Conservation (phyloP, 2,888 invertebrate genomes). For the Pecten maximus region DNA sequence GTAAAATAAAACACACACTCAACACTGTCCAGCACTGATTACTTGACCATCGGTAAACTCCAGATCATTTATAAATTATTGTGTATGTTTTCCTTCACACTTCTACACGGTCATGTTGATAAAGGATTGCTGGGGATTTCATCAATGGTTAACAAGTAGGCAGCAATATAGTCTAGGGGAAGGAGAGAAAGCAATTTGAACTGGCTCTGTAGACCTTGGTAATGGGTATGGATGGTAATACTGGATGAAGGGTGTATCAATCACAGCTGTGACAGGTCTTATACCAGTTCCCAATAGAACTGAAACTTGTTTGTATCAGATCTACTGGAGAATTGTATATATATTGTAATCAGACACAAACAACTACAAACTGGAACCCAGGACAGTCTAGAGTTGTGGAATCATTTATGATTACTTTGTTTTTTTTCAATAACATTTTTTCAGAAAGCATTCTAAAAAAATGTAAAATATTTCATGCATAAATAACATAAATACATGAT, state of each 20-base stretch:
- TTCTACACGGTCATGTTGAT: not conserved
- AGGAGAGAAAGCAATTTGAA: conserved; percentile 4
- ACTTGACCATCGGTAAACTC: not conserved
- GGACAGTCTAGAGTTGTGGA: not conserved
- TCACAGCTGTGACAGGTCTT: conserved; percentile 11
- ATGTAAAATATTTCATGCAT: not conserved
- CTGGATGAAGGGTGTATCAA: conserved; percentile 5
- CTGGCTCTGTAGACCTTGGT: conserved; percentile 10
- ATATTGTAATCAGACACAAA: not conserved
- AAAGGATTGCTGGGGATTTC: not conserved
- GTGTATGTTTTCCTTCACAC: conserved; percentile 24
- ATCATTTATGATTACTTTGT: not conserved
- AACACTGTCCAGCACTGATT: not conserved
- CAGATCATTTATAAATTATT: not conserved
- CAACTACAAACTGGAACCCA: not conserved
- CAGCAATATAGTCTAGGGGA: not conserved
- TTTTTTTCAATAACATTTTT: not conserved
- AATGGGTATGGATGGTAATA: not conserved
- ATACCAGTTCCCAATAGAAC: not conserved
- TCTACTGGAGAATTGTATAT: not conserved
- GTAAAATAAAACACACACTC: not conserved
- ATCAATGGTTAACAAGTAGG: conserved; percentile 22
- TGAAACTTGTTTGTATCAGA: not conserved
- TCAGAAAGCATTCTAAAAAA: not conserved
- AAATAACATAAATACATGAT: too few species aligned